Conservation (phyloP, 1,140 invertebrate species). For the Apis dorsata region DNA sequence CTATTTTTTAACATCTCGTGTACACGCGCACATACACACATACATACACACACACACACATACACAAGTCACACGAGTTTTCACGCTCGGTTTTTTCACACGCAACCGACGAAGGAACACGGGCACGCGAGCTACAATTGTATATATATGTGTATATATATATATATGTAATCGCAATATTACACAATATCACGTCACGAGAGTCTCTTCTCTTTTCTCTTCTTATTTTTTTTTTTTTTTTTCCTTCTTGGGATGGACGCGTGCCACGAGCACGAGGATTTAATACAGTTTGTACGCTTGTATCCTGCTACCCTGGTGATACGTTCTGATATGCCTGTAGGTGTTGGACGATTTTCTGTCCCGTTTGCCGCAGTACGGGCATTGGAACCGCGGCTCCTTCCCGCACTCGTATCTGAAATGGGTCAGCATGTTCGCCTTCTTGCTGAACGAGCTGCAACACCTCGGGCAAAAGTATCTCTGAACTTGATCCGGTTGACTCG, state of each 20-base stretch:
- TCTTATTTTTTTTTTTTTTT: background rate
- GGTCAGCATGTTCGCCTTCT: slow-evolving; percentile 65
- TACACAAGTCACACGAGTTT: no score
- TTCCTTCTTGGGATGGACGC: background rate
- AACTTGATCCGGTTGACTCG: background rate
- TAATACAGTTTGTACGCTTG: slow-evolving; percentile 65
- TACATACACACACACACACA: no score
- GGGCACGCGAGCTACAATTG: no score
- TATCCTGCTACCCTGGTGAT: slow-evolving; percentile 64
- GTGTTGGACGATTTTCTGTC: slow-evolving; percentile 68
- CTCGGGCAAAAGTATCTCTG: slow-evolving; percentile 59
- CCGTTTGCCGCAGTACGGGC: slow-evolving; percentile 74
- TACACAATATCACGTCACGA: no score
- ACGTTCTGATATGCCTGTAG: slow-evolving; percentile 75
- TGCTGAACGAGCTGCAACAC: slow-evolving; percentile 59
- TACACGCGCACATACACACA: no score
- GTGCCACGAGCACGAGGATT: slow-evolving; percentile 8
- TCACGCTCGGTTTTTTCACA: no score
- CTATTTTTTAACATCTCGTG: no score
- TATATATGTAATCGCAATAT: no score
- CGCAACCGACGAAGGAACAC: no score
- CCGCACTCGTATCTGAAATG: slow-evolving; percentile 75
- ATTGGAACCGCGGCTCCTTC: slow-evolving; percentile 79
- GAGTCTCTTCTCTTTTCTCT: background rate
- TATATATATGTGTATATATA: no score